These are phyloP conservation scores for Odontophorus gujanensis DNA, from an alignment of 2,113 vertebrate species.

Conservation along the genomic window DNA sequence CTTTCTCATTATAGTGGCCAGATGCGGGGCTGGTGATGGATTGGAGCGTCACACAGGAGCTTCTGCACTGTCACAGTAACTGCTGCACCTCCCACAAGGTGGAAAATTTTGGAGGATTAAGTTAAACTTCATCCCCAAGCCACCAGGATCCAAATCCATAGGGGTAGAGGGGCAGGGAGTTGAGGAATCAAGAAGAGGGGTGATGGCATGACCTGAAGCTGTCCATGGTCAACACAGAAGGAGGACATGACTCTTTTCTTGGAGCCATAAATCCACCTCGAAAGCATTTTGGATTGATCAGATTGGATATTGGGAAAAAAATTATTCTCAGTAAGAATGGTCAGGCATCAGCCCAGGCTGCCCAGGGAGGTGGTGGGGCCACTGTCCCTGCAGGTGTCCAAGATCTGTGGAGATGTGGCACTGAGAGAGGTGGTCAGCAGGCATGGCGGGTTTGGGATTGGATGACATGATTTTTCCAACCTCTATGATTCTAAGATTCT, in stretches of 20 bases:
- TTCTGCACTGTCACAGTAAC: not conserved
- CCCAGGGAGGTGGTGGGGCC: no score
- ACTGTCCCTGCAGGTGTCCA: no score
- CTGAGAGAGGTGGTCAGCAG: no score
- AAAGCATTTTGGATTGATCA: not conserved
- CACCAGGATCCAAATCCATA: not conserved
- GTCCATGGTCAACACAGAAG: not conserved
- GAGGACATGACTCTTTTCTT: not conserved
- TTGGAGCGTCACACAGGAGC: not conserved
- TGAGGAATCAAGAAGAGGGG: not conserved
- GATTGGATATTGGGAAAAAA: no score
- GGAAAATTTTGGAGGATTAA: not conserved
- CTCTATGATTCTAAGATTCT: no score
- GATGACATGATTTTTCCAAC: no score
- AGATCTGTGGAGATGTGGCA: no score
- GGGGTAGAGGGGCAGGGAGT: rapidly evolving
- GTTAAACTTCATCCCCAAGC: not conserved
- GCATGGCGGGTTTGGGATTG: no score
- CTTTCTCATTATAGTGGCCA: not conserved
- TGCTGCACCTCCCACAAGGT: not conserved
- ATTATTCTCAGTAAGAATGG: no score
- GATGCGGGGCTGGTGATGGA: not conserved
- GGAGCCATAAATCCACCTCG: not conserved
- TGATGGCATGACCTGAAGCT: not conserved
- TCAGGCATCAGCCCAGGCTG: no score